Evolutionary conservation across 2,113 vertebrate species (phyloP), one percentile per base, ranked within the genome.

Genomic region (Elachura formosa): DNA sequence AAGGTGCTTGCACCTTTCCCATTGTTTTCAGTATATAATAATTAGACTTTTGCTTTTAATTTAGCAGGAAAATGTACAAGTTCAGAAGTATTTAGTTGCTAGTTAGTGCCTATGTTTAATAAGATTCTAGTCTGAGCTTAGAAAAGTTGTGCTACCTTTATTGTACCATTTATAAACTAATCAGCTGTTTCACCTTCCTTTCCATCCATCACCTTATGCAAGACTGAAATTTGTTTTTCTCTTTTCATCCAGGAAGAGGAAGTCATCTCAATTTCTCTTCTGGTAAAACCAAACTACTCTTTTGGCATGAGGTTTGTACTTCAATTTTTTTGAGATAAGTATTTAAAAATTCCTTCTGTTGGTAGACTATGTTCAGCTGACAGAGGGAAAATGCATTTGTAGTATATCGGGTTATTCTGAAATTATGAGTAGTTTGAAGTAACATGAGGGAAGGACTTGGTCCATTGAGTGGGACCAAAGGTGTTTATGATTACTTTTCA

Each of bases 401-500:
- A 64, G n/a, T 13, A 40, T 40, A 72, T 59, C 34, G 23, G 19
- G 26, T 73, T 61, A 20, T 74, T 91, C 67, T 71, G 77, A 84
- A 87, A 91, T 71, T 40, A 48, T 1, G 1, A 26, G 48, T 4
- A 8, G 23, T 79, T 91, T 90, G 62, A 76, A 68, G 43, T 29
- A 73, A 78, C 29, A 3, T 49, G 34, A 48, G 75, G 78, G 74
- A 93, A 69, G 59, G 68, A 88, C 93, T 86, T 72, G 45, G 51
- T 48, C 81, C 49, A 63, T 22, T 83, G 68, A 81, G 43, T 87
- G n/a, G n/a, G n/a, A n/a, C n/a, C 52, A 91, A 87, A 90, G 85
- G 89, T 84, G 52, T 73, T 94, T 91, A 40, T 87, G 75, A 94
- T 94, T 82, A 90, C 74, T 91, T 94, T 96, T 77, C 51, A 88